These are phyloP conservation scores for Drosophila repleta DNA, from an alignment of 1,140 invertebrate genomes.

Conservation along the genomic window DNA sequence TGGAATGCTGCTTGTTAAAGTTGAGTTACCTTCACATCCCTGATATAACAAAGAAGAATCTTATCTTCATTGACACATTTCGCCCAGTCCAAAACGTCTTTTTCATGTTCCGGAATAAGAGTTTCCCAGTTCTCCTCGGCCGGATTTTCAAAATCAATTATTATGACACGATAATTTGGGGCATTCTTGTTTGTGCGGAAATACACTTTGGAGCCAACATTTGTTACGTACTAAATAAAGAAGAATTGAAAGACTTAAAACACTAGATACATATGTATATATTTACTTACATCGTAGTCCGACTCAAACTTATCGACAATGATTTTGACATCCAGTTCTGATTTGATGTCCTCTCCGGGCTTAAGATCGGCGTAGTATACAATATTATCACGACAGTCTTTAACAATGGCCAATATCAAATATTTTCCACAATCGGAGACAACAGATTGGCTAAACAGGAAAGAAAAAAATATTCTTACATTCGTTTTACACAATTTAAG, in stretches of 20 bases:
- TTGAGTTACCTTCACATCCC: conserved; percentile 94
- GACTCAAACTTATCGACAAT: conserved; percentile 96
- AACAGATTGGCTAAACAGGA: conserved; percentile 84
- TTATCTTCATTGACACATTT: conserved; percentile 93
- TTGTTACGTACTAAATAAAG: conserved; percentile 92
- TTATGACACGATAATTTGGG: conserved; percentile 94
- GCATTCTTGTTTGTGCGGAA: conserved; percentile 98
- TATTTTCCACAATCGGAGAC: conserved; percentile 97
- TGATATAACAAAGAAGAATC: conserved; percentile 95
- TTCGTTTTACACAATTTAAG: background rate
- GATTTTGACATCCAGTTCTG: conserved; percentile 88
- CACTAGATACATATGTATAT: too few relatives aligned
- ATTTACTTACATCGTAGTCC: conserved; percentile 92
- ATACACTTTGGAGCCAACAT: conserved; percentile 92
- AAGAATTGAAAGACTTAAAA: too few relatives aligned
- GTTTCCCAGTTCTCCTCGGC: conserved; percentile 92
- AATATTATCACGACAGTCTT: conserved; percentile 95
- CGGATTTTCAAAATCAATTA: conserved; percentile 93
- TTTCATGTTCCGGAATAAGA: conserved; percentile 92
- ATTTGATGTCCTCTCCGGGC: conserved; percentile 87
- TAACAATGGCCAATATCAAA: conserved; percentile 90
- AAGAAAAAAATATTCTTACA: background rate
- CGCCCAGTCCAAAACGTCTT: conserved; percentile 95
- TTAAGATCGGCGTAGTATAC: conserved; percentile 92
- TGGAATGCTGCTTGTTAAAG: background rate